Evolutionary conservation across 2,113 vertebrate species (phyloP).

Genomic region (Malaclemys terrapin): DNA sequence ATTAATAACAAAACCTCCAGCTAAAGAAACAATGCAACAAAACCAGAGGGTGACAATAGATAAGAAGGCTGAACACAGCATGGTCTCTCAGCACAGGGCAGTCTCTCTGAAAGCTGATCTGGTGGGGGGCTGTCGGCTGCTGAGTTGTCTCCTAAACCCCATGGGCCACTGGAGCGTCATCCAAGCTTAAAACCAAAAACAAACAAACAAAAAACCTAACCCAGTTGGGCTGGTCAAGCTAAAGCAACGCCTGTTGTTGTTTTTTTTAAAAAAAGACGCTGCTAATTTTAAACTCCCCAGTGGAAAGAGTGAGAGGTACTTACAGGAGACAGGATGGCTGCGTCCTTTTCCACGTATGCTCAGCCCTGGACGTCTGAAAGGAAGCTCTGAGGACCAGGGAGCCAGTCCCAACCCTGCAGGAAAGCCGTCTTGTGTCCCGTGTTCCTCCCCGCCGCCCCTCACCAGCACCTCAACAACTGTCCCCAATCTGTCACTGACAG

Average conservation of each 20-base stretch:
- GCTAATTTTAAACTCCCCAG: slow-evolving; percentile 74
- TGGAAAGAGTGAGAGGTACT: slow-evolving; percentile 73
- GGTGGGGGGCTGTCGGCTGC: background rate
- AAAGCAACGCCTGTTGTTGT: slow-evolving; percentile 51
- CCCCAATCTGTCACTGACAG: slow-evolving; percentile 30
- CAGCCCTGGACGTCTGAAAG: background rate
- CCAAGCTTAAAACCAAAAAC: background rate
- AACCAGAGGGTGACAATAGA: background rate
- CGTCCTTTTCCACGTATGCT: slow-evolving; percentile 40
- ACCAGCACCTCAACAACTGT: slow-evolving; percentile 2
- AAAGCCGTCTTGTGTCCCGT: background rate
- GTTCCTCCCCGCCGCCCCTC: background rate
- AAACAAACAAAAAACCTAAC: background rate
- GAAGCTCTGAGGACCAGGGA: background rate
- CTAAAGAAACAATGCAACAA: background rate
- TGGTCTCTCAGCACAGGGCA: background rate
- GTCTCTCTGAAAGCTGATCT: background rate
- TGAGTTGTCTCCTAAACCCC: slow-evolving; percentile 49
- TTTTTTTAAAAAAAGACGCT: slow-evolving; percentile 20
- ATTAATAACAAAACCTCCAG: background rate
- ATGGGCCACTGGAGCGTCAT: slow-evolving; percentile 38
- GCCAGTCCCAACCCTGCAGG: background rate
- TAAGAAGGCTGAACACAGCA: slow-evolving; percentile 27
- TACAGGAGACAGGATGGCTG: slow-evolving; percentile 57
- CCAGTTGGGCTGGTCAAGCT: slow-evolving; percentile 32